Evolutionary conservation across 2,113 vertebrate species (phyloP), one percentile per base, ranked within the genome.

Genomic region (Hemiscyllium ocellatum): DNA sequence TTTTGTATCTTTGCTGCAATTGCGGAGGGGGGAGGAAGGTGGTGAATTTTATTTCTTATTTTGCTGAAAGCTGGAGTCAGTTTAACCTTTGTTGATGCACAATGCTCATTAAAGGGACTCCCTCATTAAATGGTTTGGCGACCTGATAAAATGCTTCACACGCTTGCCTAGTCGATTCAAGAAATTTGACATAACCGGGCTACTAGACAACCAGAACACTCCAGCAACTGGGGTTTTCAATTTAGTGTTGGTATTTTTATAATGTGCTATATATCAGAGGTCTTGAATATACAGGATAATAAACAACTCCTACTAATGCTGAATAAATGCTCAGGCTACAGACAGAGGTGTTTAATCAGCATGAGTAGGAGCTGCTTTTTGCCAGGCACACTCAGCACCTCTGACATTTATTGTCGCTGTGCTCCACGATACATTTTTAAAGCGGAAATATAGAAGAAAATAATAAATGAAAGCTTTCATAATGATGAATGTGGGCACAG

Each of bases 281-380:
- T 22, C 93, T 47, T 61, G 61, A 94, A 37, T 70, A 50, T 42
- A 70, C 66, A 94, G 68, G 66, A 47, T 47, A 26, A 69, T 70
- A 94, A 94, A 94, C 93, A 72, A 70, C 93, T 70, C 69, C 37
- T 50, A 42, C 87, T 91, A 47, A 70, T 72, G 6, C 93, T 70
- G 68, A 50, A 94, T 94, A 94, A 94, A 94, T 94, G 93, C 93
- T 70, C 24, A 69, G 66, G 68, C 93, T 94, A 70, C 68, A 94
- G 37, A 22, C 68, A 94, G 66, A 94, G 93, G 93, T 94, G 93
- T 94, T 94, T 70, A 94, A 94, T 94, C 93, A 94, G 93, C 93
- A 61, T 50, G 93, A 70, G 66, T 61, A 47, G 93, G 37, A 70
- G 68, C 93, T 94, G 93, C 5, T 70, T 94, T 94, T 94, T 94